Conservation (phyloP, 1,140 invertebrate species). For the Daktulosphaira vitifoliae region DNA sequence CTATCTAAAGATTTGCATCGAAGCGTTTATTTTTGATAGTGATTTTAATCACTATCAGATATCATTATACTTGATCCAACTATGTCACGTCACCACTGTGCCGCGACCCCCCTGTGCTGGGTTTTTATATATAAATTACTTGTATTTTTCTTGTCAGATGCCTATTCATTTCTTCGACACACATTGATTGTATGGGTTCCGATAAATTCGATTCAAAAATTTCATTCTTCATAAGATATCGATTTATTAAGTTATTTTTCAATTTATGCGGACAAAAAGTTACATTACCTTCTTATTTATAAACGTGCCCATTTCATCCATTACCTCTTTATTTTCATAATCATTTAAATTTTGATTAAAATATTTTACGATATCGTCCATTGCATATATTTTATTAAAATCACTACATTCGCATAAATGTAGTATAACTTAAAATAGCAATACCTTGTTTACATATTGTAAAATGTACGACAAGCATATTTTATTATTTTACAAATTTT, state of each 20-base stretch:
- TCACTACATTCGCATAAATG: too few relatives aligned
- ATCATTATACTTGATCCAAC: too few relatives aligned
- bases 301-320: neutral
- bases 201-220: neutral
- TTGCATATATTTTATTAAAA: too few relatives aligned
- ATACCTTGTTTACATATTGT: too few relatives aligned
- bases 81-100: neutral
- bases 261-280: neutral
- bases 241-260: neutral
- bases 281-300: neutral
- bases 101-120: too few relatives aligned
- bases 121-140: too few relatives aligned
- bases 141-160: slow-evolving; percentile 15
- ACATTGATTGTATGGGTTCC: neutral
- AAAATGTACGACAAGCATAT: too few relatives aligned
- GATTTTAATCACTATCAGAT: too few relatives aligned
- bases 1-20: neutral
- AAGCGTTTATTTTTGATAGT: too few relatives aligned
- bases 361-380: slow-evolving; percentile 9
- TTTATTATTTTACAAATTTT: too few relatives aligned
- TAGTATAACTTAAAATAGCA: too few relatives aligned
- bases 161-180: neutral
- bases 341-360: neutral
- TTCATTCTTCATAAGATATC: neutral
- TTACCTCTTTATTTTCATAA: neutral